Evolutionary conservation across 2,797 vertebrate species (phyloP), one percentile per base, ranked within the genome.

Genomic region (Pseudocheirus occidentalis): DNA sequence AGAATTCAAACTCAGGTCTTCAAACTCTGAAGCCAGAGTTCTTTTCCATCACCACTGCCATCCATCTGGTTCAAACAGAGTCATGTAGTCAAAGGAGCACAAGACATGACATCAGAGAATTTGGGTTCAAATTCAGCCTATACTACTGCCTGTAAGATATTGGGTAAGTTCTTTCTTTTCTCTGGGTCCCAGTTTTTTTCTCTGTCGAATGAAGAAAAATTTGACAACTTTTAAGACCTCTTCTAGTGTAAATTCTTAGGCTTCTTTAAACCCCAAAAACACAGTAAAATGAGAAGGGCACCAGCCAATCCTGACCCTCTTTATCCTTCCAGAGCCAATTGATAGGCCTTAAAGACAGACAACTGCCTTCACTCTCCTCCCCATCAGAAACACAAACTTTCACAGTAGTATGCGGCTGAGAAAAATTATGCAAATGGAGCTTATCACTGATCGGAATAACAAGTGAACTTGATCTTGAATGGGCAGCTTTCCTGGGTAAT

Each of bases 391-490:
- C 62, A 0, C 7, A 66, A 93, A 24, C 66, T 54, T 34, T 95
- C 0, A 0, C 90, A 73, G 91, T n/a, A 0, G 0, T 93, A 92
- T 0, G 1, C 59, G 50, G 93, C 95, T 95, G 91, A 95, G 54
- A 24, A 31, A 97, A 96, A 94, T 40, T 18, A 91, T 12, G 95
- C 53, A 95, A 96, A 95, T 3, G 56, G 91, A 90, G 91, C 18
- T 96, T 94, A 94, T 93, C 95, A 11, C 96, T 93, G 97, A 95
- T 97, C 90, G 57, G 97, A 96, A 98, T 98, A 94, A 96, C 94
- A 95, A 95, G 96, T 96, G 97, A 97, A 97, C 93, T 93, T 54
- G 90, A 96, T 54, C 90, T 91, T 96, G 97, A 93, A 95, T 96
- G 95, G 94, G 54, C 92, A 93, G 98, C 97, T 95, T 97, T 87